phyloP scores from a whole-genome alignment of 2,113 vertebrate genomes.

The Pristiophorus japonicus region DNA sequence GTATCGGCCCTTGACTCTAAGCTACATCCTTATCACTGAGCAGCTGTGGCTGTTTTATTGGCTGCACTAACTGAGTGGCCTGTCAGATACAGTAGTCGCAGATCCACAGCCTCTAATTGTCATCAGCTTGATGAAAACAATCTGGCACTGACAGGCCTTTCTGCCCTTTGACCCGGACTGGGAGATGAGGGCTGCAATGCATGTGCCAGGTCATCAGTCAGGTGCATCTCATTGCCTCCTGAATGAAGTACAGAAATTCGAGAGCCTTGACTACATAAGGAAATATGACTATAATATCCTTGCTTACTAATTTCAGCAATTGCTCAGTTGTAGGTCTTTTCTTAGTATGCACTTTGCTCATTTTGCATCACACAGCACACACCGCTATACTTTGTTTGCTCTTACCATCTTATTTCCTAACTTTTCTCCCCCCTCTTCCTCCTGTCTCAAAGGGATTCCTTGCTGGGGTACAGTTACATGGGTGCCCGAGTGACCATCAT shows the following conservation, averaged over 20 bases:
- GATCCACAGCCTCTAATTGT: not conserved
- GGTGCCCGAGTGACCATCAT: not conserved
- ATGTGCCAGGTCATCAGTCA: conserved; percentile 47
- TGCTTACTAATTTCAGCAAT: too few species aligned
- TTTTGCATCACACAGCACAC: not conserved
- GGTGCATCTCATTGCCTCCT: conserved; percentile 40
- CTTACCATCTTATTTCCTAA: not conserved
- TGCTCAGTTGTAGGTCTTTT: not conserved
- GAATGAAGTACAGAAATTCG: not conserved
- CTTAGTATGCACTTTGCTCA: not conserved
- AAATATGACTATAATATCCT: not conserved
- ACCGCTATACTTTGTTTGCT: not conserved
- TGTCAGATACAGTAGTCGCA: conserved; percentile 16
- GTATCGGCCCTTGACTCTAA: not conserved
- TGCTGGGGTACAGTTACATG: not conserved
- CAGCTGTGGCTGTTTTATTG: conserved; percentile 15
- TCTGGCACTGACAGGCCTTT: conserved; percentile 41
- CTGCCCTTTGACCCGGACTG: conserved; percentile 45
- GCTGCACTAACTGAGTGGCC: not conserved
- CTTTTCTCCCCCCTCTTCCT: not conserved
- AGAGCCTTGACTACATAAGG: not conserved
- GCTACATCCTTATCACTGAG: not conserved
- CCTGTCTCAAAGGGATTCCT: not conserved
- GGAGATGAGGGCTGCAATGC: conserved; percentile 37
- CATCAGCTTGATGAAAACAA: conserved; percentile 48